These are phyloP conservation scores for Capitulum mitella DNA, from an alignment of 2,888 invertebrate species.

Conservation along the genomic window DNA sequence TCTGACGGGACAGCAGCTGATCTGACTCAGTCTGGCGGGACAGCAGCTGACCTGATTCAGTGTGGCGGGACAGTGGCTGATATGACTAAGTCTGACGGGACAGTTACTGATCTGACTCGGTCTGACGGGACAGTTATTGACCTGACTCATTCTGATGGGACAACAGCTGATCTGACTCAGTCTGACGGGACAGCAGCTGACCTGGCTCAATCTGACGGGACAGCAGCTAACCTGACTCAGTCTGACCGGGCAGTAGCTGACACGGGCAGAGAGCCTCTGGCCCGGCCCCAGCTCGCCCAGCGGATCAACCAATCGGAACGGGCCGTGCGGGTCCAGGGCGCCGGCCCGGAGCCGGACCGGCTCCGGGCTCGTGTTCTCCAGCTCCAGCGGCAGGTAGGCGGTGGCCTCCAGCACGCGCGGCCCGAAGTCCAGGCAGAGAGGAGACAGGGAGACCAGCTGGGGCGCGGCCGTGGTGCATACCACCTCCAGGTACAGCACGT, in stretches of 20 bases:
- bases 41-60: not conserved
- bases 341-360: not conserved
- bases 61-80: too few species aligned
- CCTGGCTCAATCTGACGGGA: not conserved
- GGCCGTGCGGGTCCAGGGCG: slow-evolving; percentile 16
- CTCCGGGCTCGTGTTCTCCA: not conserved
- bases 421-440: not conserved
- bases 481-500: slow-evolving; percentile 12
- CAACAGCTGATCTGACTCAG: too few species aligned
- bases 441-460: not conserved
- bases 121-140: not conserved
- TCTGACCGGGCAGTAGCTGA: not conserved
- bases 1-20: too few species aligned
- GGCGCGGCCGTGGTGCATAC: not conserved
- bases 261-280: not conserved
- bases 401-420: not conserved
- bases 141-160: too few species aligned
- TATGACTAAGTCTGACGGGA: not conserved
- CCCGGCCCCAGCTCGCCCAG: not conserved
- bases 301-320: not conserved
- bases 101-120: not conserved
- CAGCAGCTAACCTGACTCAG: not conserved
- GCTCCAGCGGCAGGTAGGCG: not conserved
- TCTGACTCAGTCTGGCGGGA: too few species aligned
- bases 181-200: too few species aligned